Evolutionary conservation across 2,888 invertebrate genomes (phyloP).

Genomic region (Ichneumoninae sp.): DNA sequence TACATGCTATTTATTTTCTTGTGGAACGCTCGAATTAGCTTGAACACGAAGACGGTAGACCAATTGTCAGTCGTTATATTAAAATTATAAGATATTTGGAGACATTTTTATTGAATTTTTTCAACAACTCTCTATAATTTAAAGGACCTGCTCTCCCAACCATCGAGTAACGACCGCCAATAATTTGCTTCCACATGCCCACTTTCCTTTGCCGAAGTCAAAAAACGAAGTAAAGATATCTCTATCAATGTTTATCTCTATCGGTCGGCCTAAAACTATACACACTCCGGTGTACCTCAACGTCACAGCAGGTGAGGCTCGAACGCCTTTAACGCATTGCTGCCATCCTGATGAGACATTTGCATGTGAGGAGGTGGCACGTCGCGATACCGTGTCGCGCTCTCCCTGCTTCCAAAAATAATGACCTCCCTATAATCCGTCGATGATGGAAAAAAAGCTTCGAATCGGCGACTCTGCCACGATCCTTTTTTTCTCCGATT

Average conservation of each 20-base stretch:
- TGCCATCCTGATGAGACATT: slow-evolving; percentile 81
- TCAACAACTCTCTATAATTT: not conserved
- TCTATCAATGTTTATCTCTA: not conserved
- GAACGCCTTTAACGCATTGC: slow-evolving; percentile 75
- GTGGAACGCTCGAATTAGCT: not conserved
- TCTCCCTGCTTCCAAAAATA: slow-evolving; percentile 19
- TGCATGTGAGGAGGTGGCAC: slow-evolving; percentile 78
- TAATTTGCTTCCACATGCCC: not conserved
- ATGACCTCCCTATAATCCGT: not conserved
- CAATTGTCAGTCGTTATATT: not conserved
- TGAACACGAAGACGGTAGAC: not conserved
- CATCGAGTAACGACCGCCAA: not conserved
- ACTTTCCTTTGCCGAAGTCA: not conserved
- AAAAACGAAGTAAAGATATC: not conserved
- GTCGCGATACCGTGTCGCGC: slow-evolving; percentile 32
- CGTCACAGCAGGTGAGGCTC: slow-evolving; percentile 46
- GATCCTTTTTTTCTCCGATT: not conserved
- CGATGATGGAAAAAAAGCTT: not conserved
- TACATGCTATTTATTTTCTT: not conserved
- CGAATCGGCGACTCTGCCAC: not conserved
- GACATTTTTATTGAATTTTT: not conserved
- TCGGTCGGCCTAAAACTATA: not conserved
- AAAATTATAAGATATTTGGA: not conserved
- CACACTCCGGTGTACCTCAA: not conserved
- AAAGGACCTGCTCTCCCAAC: not conserved